Evolutionary conservation across 2,797 vertebrate genomes (phyloP).

Genomic region (Steatocranus sp.): DNA sequence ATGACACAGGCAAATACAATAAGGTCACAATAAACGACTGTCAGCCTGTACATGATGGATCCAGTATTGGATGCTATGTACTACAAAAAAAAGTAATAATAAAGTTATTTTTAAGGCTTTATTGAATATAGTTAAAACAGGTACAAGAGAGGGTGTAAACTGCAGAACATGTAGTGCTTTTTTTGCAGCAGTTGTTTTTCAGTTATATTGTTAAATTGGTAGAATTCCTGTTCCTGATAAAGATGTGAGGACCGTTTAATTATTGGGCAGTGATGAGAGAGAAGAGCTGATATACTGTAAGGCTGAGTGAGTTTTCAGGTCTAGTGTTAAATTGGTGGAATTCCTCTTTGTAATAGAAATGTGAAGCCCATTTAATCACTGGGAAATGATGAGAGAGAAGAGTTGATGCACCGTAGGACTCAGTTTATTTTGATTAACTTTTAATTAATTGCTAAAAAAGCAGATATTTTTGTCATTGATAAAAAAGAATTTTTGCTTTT

Average conservation of each 20-base stretch:
- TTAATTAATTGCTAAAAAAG: background rate
- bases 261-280: background rate
- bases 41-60: background rate
- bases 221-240: constrained; percentile 8
- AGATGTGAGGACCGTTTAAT: background rate
- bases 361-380: background rate
- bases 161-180: background rate
- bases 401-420: background rate
- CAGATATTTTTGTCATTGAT: background rate
- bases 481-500: background rate
- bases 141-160: background rate
- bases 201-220: background rate
- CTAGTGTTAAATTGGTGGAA: background rate
- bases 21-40: background rate
- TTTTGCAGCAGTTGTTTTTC: background rate
- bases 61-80: background rate
- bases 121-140: background rate
- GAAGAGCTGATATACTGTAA: background rate
- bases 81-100: background rate
- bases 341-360: background rate
- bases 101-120: background rate
- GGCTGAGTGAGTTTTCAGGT: background rate
- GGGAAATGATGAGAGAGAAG: background rate
- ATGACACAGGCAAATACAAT: background rate
- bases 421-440: background rate